Percentiles rank a stretch among this genome's conserved stretches.
phyloP scores from a whole-genome alignment of 1,140 invertebrate species.

The Venturia canescens region DNA sequence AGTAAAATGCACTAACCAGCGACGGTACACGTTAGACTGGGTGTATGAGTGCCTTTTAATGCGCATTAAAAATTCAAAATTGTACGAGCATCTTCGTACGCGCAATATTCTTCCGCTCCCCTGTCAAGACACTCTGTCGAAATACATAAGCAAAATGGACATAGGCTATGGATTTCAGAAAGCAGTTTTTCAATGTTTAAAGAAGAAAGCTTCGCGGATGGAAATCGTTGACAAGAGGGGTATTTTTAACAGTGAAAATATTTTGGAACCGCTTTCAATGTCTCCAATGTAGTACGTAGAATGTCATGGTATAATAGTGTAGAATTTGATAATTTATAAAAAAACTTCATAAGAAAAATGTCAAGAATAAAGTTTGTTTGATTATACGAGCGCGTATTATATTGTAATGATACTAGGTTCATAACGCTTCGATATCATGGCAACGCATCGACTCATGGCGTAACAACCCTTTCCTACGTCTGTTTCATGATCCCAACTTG shows the following conservation, averaged over 20 bases:
- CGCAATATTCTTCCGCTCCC: slow-evolving; percentile 52
- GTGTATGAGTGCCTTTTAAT: slow-evolving; percentile 53
- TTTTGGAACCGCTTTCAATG: slow-evolving; percentile 16
- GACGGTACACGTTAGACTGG: slow-evolving; percentile 46
- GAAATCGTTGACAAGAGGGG: slow-evolving; percentile 38
- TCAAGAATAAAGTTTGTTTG: neutral
- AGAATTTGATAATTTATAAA: neutral
- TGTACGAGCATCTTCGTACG: slow-evolving; percentile 44
- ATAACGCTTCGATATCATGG: neutral
- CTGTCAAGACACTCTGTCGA: slow-evolving; percentile 45
- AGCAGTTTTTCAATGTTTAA: slow-evolving; percentile 37
- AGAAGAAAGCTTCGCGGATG: slow-evolving; percentile 40
- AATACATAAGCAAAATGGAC: slow-evolving; percentile 44
- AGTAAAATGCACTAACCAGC: neutral
- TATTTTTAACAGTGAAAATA: slow-evolving; percentile 25
- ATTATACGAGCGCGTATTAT: slow-evolving; percentile 11
- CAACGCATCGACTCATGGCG: too few species aligned
- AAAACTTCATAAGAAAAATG: neutral
- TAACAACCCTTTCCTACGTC: neutral
- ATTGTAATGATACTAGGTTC: neutral
- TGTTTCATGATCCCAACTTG: too few species aligned
- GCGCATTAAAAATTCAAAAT: slow-evolving; percentile 44
- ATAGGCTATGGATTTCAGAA: slow-evolving; percentile 44
- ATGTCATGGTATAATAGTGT: neutral
- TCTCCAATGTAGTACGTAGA: slow-evolving; percentile 9